A percentile compares a stretch with the other conserved stretches of the same genome.
Evolutionary conservation across 2,797 vertebrate species (phyloP).

Genomic region (Pterois miles): DNA sequence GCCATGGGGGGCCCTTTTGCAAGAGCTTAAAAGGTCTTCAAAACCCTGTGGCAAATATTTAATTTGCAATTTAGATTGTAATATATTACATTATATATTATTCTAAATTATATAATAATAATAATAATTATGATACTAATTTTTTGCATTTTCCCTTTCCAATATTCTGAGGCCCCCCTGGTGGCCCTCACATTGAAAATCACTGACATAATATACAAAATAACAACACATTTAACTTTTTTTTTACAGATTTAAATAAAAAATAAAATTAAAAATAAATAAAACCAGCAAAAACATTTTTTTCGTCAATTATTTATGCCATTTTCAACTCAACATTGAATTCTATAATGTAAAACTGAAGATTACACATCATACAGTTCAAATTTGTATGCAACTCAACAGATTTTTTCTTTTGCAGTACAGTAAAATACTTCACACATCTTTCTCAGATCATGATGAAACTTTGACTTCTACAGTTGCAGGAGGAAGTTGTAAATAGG

Average conservation of each 20-base stretch:
- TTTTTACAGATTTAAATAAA: not conserved
- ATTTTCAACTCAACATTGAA: conserved; percentile 14
- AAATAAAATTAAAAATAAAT: not conserved
- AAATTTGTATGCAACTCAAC: not conserved
- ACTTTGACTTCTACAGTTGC: not conserved
- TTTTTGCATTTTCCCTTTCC: too few species aligned
- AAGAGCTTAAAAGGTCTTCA: too few species aligned
- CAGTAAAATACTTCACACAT: not conserved
- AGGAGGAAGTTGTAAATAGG: not conserved
- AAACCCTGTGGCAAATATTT: too few species aligned
- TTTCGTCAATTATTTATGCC: conserved; percentile 26
- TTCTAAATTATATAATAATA: too few species aligned
- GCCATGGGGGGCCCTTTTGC: too few species aligned
- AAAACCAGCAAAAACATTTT: not conserved
- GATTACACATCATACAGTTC: not conserved
- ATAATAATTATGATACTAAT: too few species aligned
- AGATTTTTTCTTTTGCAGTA: not conserved
- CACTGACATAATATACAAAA: not conserved
- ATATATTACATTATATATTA: too few species aligned
- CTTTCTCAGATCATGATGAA: not conserved
- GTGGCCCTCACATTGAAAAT: too few species aligned
- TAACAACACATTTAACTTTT: not conserved
- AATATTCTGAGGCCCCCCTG: too few species aligned
- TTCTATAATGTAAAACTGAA: not conserved
- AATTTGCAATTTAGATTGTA: too few species aligned